Percentiles rank a stretch among this genome's conserved stretches.
Evolutionary conservation across 2,113 vertebrate genomes (phyloP).

Genomic region (Halichoeres trimaculatus): DNA sequence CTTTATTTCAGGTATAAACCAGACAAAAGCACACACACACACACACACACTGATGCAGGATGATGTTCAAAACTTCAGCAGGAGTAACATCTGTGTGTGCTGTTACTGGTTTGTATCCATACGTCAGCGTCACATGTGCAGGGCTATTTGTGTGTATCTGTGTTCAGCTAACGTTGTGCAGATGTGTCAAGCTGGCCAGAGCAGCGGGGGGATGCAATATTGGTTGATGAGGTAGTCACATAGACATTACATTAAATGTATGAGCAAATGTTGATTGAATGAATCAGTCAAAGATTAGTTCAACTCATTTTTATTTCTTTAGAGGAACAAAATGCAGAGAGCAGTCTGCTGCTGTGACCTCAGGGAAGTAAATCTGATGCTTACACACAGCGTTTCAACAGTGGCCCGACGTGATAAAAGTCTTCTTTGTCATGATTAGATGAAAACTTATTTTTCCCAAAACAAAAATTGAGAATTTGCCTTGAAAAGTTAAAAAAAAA

Average conservation of each 20-base stretch:
- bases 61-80: conserved; percentile 17
- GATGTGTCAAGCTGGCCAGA: conserved; percentile 43
- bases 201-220: neutral
- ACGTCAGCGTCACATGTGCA: conserved; percentile 41
- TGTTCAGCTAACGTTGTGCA: conserved; percentile 56
- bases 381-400: too few species aligned
- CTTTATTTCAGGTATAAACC: conserved; percentile 60
- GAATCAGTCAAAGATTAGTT: neutral
- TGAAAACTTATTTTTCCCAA: too few species aligned
- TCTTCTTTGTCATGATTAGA: too few species aligned
- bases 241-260: neutral
- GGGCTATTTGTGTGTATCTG: conserved; percentile 25
- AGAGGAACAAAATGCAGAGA: too few species aligned
- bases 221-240: conserved; percentile 9
- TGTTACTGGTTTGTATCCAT: conserved; percentile 45
- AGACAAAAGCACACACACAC: conserved; percentile 18
- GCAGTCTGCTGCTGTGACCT: neutral
- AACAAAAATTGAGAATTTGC: too few species aligned
- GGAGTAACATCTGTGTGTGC: conserved; percentile 45
- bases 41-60: conserved; percentile 12
- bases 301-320: too few species aligned
- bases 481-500: too few species aligned
- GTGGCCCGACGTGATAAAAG: too few species aligned
- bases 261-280: neutral
- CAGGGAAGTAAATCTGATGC: neutral